Evolutionary conservation across 2,797 vertebrate species (phyloP), one percentile per base, ranked within the genome.

Genomic region (Hylomyscus alleni): DNA sequence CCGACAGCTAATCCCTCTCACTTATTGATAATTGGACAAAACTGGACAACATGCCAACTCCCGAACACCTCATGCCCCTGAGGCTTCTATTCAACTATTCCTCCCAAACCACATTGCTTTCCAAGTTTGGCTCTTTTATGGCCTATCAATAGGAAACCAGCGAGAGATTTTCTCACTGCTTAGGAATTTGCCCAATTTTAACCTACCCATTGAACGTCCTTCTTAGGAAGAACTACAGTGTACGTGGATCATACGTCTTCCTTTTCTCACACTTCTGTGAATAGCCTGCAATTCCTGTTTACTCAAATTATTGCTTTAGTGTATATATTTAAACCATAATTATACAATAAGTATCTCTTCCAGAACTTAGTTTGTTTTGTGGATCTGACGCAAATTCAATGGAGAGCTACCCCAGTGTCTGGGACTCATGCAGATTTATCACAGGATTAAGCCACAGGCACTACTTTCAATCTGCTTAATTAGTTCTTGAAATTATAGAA

Each of bases 11-110:
- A 99, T 99, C 98, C 98, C 98, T 98, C 98, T 98, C 98, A 98
- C 98, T 98, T 98, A 98, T 98, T 98, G 98, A 98, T 99, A 99
- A 99, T 98, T 99, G 98, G 98, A 99, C 98, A 98, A 98, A 99
- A 98, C 98, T 98, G 98, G 98, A 98, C 98, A 98, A 98, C 98
- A 96, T 98, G 98, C 98, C 98, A 98, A 75, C 97, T 98, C 84
- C 98, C 97, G 96, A 98, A 98, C 98, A 98, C 92, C 67, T 97
- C 98, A 95, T 95, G 0, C 96, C 95, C 97, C 98, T 98, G 97
- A 98, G 96, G 93, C 90, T 91, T 98, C 98, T 98, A 98, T 99
- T 99, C 98, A 99, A 90, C 75, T 97, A 97, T 97, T 96, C 81
- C 93, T 54, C 93, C n/a, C 54, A 98, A 98, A 97, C 95, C 97